Base-by-base conservation (phyloP, 2,888 invertebrate species). In the Trissolcus japonicus region DNA sequence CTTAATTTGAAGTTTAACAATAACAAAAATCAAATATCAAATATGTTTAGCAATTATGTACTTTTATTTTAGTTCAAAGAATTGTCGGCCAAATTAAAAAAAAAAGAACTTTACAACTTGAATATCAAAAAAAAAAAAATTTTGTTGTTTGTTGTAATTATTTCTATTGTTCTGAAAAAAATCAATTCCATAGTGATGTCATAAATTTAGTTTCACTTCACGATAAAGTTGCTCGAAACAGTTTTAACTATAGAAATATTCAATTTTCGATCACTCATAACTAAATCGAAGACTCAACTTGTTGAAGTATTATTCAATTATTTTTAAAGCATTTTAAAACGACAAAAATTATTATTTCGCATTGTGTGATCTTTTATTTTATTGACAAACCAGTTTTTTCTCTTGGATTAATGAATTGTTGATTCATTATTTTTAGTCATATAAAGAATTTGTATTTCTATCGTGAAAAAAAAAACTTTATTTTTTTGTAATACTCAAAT, bases 321-420 rank as follows among this genome's bases (percentile, higher is more conserved):
- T 59, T 68, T 59, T 60, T 54, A 60, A 68, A 14, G 54, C 48
- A 60, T 60, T 68, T 68, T 60, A 48, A 55, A 46, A 6, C 9
- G 2, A 7, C 7, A 35, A 50, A 43, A 19, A 40, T 68, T 60
- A 54, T 60, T 46, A 4, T 46, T 61, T 68, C 46, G 48, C 48
- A 29, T 14, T 35, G 51, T 11, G 51, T 16, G 46, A 43, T 29
- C 35, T 68, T 68, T 68, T 60, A 67, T 55, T 68, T 60, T 16
- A 55, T 54, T 61, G 60, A 60, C 55, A 54, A 35, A 35, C 6
- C 16, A 46, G 46, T 46, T 25, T 25, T 25, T 25, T 25, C 25
- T 25, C 4, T 25, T 25, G 25, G 25, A 25, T 25, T 25, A 4
- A 25, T 25, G 6, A 25, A 4, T 25, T 25, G 6, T 25, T 6